phyloP scores from a whole-genome alignment of 35 echinoderm and acorn worm genomes.

The Patiria miniata region DNA sequence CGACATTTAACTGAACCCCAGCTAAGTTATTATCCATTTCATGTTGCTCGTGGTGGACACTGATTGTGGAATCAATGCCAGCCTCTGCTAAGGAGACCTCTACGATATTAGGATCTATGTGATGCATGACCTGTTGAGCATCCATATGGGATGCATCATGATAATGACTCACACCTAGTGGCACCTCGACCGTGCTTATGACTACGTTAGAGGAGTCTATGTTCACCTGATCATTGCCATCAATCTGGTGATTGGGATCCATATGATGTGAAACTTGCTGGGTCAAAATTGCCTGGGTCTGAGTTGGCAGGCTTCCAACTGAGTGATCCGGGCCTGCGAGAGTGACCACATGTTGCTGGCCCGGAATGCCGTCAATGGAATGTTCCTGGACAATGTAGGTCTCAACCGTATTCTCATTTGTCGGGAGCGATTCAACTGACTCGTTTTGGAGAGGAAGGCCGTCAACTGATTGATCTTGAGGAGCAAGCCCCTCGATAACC shows the following conservation, averaged over 20 bases:
- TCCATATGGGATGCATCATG: constrained; percentile 5
- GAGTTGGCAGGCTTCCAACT: not conserved
- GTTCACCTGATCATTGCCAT: not conserved
- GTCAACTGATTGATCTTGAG: not conserved
- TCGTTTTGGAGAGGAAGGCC: not conserved
- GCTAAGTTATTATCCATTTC: constrained; percentile 8
- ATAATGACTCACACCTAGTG: not conserved
- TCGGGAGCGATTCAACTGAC: not conserved
- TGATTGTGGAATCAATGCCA: constrained; percentile 13
- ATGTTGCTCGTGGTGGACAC: not conserved
- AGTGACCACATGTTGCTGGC: not conserved
- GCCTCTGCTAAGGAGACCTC: not conserved
- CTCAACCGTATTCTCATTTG: not conserved
- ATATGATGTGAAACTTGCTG: too few relatives aligned
- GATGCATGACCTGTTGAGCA: constrained; percentile 19
- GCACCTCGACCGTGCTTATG: constrained; percentile 20
- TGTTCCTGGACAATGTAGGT: not conserved
- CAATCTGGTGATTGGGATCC: too few relatives aligned
- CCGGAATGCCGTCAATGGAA: not conserved
- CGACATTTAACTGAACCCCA: not conserved
- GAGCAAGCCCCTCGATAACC: not conserved
- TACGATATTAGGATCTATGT: constrained; percentile 21
- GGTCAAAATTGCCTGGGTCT: not conserved
- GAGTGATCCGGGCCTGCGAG: not conserved
- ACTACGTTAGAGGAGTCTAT: constrained; percentile 23